phyloP scores from a whole-genome alignment of 2,888 invertebrate species.

The Polymixis flavicincta region DNA sequence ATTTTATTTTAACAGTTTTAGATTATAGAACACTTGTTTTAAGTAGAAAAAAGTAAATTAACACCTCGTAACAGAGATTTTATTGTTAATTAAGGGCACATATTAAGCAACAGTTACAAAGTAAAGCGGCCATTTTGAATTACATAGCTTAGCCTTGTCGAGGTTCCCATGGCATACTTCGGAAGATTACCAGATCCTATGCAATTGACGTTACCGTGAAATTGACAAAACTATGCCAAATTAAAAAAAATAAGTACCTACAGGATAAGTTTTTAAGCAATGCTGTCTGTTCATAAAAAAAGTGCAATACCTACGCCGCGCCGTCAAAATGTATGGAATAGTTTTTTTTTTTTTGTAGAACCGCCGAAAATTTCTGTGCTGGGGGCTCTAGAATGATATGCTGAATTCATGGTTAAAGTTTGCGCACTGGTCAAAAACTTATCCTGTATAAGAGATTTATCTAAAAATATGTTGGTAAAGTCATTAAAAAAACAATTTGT shows the following conservation, averaged over 20 bases:
- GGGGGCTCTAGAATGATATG: no score
- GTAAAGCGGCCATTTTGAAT: constrained; percentile 13
- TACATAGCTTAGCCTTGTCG: constrained; percentile 42
- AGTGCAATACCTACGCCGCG: no score
- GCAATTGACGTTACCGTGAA: constrained; percentile 43
- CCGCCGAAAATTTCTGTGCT: no score
- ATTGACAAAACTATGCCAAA: constrained; percentile 10
- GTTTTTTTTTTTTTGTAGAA: no score
- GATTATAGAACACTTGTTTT: not conserved
- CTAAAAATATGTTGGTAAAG: not conserved
- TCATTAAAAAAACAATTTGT: not conserved
- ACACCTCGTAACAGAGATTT: constrained; percentile 8
- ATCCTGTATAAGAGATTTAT: not conserved
- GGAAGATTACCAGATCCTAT: constrained; percentile 23
- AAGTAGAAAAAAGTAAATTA: not conserved
- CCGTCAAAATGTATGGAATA: no score
- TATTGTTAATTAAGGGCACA: constrained; percentile 46
- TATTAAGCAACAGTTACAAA: constrained; percentile 42
- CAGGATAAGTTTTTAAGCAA: no score
- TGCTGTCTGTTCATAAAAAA: no score
- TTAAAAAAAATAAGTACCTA: constrained; percentile 2
- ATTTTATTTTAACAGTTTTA: not conserved
- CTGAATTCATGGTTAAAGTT: no score
- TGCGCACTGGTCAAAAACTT: no score
- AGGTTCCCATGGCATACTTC: constrained; percentile 60